A percentile compares a stretch with the other conserved stretches of the same genome.
Conservation (phyloP, 2,113 vertebrate genomes). For the Nycticryphes semicollaris region DNA sequence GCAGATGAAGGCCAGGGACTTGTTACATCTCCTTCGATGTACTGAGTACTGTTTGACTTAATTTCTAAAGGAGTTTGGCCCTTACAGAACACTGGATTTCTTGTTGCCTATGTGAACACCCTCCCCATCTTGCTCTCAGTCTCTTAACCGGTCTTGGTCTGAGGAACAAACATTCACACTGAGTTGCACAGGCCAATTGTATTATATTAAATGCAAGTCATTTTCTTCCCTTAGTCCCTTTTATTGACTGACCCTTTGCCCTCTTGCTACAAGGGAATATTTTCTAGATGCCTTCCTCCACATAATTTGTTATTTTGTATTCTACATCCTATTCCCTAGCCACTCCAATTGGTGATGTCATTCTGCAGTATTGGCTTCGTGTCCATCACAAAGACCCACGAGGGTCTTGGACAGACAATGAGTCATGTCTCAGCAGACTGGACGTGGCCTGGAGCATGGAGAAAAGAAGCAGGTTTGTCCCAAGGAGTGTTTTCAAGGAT, state of each 20-base stretch:
- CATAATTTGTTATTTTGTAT: neutral
- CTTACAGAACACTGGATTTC: neutral
- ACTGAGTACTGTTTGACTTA: neutral
- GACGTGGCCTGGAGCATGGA: neutral
- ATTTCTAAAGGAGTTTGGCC: neutral
- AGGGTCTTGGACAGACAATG: neutral
- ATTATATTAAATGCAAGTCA: neutral
- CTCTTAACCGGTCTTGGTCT: fast-evolving
- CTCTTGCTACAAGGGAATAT: neutral
- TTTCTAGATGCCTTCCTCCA: neutral
- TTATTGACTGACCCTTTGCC: neutral
- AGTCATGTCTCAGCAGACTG: neutral
- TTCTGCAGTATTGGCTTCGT: neutral
- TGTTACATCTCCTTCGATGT: neutral
- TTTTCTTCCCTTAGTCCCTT: neutral
- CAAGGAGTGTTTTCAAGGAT: neutral
- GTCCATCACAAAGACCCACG: neutral
- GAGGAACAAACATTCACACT: neutral
- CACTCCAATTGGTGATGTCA: neutral
- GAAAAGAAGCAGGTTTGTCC: neutral
- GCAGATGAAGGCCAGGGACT: neutral
- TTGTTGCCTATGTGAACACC: neutral
- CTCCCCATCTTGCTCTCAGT: neutral
- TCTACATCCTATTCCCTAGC: neutral
- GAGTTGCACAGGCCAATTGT: neutral